Evolutionary conservation across 2,888 invertebrate species (phyloP), one percentile per base, ranked within the genome.

Genomic region (Ophraella communa): DNA sequence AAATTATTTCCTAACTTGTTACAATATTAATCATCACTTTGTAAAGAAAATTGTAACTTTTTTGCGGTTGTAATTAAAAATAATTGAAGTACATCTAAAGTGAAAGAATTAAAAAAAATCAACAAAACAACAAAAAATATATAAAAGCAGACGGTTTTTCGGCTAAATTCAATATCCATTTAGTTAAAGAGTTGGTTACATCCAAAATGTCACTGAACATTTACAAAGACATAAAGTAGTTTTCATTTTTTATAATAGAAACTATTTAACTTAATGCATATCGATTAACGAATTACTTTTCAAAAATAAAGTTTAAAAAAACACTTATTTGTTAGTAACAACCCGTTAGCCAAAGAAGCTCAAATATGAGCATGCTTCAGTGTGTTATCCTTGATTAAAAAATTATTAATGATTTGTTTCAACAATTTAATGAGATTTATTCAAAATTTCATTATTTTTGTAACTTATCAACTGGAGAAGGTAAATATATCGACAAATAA

Each of bases 241-340:
- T 24, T 24, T 30, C 2, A 30, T 30, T 30, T 20, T 47, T 5
- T n/a, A 21, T 21, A 14, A 24, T 14, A 49, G 14, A 7, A 49
- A 14, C 49, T 49, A 24, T 24, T 23, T 24, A 49, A 45, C 8
- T 10, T 11, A 8, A 45, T 45, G 20, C 18, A 21, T 45, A 45
- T 20, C 45, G 7, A 45, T 20, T 44, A 8, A 20, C 11, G 21
- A 4, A 44, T 44, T 10, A 8, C 10, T 8, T 44, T 20, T 8
- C 2, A 44, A 8, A 17, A 18, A 44, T 18, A 42, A 35, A 54
- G 57, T 54, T 53, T 27, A 67, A 56, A 60, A 47, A 60, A 67
- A 73, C 69, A 73, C 61, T 68, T 58, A 67, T 68, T 66, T 73
- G 74, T 76, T 76, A 76, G 76, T 76, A 67, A 76, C 75, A 74